Evolutionary conservation across 2,113 vertebrate genomes (phyloP), one percentile per base, ranked within the genome.

Genomic region (Aramus guarauna): DNA sequence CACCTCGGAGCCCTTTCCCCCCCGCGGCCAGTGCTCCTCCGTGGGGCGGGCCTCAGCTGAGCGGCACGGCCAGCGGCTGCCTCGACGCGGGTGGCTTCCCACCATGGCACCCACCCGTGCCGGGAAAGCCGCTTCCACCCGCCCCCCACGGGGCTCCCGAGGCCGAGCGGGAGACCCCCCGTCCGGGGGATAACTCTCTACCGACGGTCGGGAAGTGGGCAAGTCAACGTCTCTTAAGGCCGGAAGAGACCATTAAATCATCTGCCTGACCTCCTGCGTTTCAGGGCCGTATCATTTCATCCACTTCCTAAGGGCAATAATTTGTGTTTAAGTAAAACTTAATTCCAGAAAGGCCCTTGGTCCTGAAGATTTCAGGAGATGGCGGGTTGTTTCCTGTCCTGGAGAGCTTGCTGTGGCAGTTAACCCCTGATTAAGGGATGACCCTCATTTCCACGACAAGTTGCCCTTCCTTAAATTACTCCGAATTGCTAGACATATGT

Each of bases 131-230:
- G 5, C 4, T 15, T 41, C 36, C 3, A 16, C 69, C 45, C 4
- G 5, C 10, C 30, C 41, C 9, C 2, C 69, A 1, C 8, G 9
- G 74, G 30, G 11, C 9, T 71, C 11, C 34, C 2, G 6, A 32
- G 14, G 36, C 24, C 32, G 0, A 5, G 43, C 6, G 1, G 47
- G 27, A 27, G 24, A n/a, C 20, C 68, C 24, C 20, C 3, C 3
- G 11, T 19, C 34, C 24, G 5, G 30, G 15, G 27, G 4, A 3
- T 34, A 53, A 5, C 9, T n/a, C 9, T n/a, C 24, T 45, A 21
- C 26, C 19, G 11, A n/a, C 3, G 9, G 41, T 41, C 1, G 5
- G 45, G 19, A 58, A 41, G 64, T 1, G 13, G 63, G 30, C 43
- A 27, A 20, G n/a, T 43, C 34, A 24, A 9, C 0, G 5, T 81